Base-by-base conservation (phyloP, 2,113 vertebrate species). In the Phyllostomus hastatus region DNA sequence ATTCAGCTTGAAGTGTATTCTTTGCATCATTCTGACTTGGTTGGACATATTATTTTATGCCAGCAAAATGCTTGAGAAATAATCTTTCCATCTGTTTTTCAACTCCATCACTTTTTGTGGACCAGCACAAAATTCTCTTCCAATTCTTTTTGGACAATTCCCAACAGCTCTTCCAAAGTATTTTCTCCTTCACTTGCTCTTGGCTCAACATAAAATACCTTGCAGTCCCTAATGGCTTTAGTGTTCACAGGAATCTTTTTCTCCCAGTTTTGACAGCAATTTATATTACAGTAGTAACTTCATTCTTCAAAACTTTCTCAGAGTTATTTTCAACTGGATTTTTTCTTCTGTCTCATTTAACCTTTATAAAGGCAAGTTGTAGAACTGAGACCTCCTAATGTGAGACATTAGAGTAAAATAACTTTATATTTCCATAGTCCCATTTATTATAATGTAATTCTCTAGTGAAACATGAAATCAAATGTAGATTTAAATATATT, bases 21-120 rank as follows among this genome's bases (percentile, higher is more conserved):
- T 80, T 92, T 89, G 82, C 28, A 91, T 54, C 48, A 93, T 81
- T 87, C 80, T 52, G 16, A n/a, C 57, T 88, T 72, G 67, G 46
- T 59, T 70, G 38, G 59, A 72, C 59, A 28, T 88, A 46, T 67
- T 59, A 5, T 81, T 80, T 80, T 38, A 84, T 78, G 31, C n/a
- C 83, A 95, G 79, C 19, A 95, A 87, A 86, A 67, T 81, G 41
- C 26, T 67, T 89, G 10, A 50, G 64, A 94, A 96, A 79, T 90
- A 73, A 94, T 95, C 12, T 57, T 73, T 67, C 26, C n/a, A 43
- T 88, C 70, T 88, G 2, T 66, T 88, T 92, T 94, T 87, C 54
- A 89, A 54, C 10, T 5, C 1, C 31, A 57, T 85, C 33, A 50
- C 14, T 41, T 80, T 96, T 67, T n/a, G 10, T 50, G 12, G 35